Evolutionary conservation across 2,797 vertebrate species (phyloP), one percentile per base, ranked within the genome.

Genomic region (Rhinatrema bivittatum): DNA sequence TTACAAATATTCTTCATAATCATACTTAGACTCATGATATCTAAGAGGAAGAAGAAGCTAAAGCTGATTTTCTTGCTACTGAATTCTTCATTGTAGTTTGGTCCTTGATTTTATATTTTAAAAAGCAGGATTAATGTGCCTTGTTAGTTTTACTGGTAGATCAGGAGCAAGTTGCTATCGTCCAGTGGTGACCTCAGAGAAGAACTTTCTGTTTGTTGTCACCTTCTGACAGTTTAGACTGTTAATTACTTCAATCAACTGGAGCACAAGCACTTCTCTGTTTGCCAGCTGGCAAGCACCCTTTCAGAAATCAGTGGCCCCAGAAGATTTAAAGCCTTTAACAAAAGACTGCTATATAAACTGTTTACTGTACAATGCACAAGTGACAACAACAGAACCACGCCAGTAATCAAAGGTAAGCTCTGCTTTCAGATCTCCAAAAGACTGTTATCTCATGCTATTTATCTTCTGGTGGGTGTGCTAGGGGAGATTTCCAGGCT

Each of bases 241-340:
- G 70, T 87, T 87, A 86, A 87, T 86, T 81, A 76, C 71, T 73
- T 72, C 69, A 65, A 74, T 80, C 78, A 71, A 69, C 60, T 36
- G 50, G 53, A 78, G 49, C 56, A 82, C 74, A 86, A 86, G 76
- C 72, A 79, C 69, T 70, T 75, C 76, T 81, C 59, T 83, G 76
- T 83, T 81, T 83, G 78, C 81, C 85, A 85, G 81, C 84, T 86
- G 84, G 73, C 78, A 65, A 44, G 25, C 68, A 53, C 38, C 2
- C 42, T 65, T 71, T 64, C 56, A 36, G 62, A 73, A 61, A 60
- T 62, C 68, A 71, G 71, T 68, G 72, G 74, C 49, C 68, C 9
- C 41, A 42, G 68, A 82, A 85, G 84, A 88, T 87, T 88, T 88
- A 87, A 71, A 82, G 78, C 76, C 74, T 72, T 74, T 60, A 81